These are phyloP conservation scores for Philaethria dido DNA, from an alignment of 2,888 invertebrate genomes.

Conservation along the genomic window DNA sequence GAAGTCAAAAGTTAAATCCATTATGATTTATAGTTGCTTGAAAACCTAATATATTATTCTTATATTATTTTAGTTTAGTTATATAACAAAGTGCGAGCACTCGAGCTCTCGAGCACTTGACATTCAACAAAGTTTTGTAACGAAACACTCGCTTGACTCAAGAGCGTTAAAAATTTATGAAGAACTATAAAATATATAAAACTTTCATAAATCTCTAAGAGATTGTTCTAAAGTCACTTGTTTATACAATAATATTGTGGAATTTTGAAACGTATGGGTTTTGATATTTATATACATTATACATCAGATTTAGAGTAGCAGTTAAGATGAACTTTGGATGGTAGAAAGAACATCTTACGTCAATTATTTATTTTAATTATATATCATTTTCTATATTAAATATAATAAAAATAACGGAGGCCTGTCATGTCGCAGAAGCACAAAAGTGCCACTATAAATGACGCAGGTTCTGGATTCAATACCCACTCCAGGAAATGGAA, in stretches of 20 bases:
- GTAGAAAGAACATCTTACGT: too few relatives aligned
- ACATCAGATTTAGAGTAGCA: background rate
- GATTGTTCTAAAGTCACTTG: slow-evolving; percentile 13
- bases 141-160: slow-evolving; percentile 29
- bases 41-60: background rate
- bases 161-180: slow-evolving; percentile 38
- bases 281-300: background rate
- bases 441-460: too few relatives aligned
- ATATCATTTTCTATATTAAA: too few relatives aligned
- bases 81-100: background rate
- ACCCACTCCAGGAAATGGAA: too few relatives aligned
- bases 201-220: slow-evolving; percentile 22
- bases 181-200: slow-evolving; percentile 30
- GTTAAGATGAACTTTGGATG: too few relatives aligned
- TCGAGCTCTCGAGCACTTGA: slow-evolving; percentile 13
- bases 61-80: slow-evolving; percentile 5
- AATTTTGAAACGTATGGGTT: background rate
- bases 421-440: too few relatives aligned
- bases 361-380: too few relatives aligned
- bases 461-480: too few relatives aligned
- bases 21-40: too few relatives aligned
- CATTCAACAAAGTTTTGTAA: slow-evolving; percentile 26
- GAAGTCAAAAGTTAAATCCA: too few relatives aligned
- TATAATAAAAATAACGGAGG: too few relatives aligned
- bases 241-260: slow-evolving; percentile 3